Evolutionary conservation across 2,113 vertebrate species (phyloP), one percentile per base, ranked within the genome.

Genomic region (Rattus rattus): DNA sequence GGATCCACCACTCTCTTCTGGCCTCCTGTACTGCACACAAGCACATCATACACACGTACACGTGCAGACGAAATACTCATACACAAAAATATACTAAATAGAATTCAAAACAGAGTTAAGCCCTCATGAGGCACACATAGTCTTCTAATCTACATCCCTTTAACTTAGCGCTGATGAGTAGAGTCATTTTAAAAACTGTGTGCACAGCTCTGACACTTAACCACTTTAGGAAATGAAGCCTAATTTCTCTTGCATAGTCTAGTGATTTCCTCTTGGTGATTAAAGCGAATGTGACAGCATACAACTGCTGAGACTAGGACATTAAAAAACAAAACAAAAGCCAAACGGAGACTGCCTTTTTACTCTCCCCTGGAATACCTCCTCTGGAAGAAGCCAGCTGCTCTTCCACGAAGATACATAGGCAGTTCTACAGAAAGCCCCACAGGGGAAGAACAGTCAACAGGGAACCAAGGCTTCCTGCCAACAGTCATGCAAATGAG

Each of bases 401-500:
- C 67, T 33, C 43, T 14, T 28, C 20, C 26, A 61, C 3, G 17
- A 95, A 52, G 73, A 70, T 14, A 70, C 24, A 79, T 69, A 36
- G 33, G n/a, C 33, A 90, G 49, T 70, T 59, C 65, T 63, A 33
- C 5, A n/a, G 43, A 83, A 70, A 95, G 70, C 20, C 59, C 54
- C 11, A 54, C 2, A 5, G 1, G n/a, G 19, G 70, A 70, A 90
- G 63, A 77, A 24, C 28, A 63, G 20, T 49, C 69, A 65, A 28
- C 19, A 75, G 80, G 47, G 36, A 84, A 63, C 54, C n/a, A 28
- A 92, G 52, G 19, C 70, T 56, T 93, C 39, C 88, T 95, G 92
- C 52, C 88, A 76, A 12, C 33, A 67, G 54, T 61, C n/a, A 4
- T 30, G 26, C 10, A 47, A 89, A 47, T 22, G 59, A 80, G 56